Evolutionary conservation across 2,797 vertebrate genomes (phyloP), one percentile per base, ranked within the genome.

Genomic region (Nyctalus aviator): DNA sequence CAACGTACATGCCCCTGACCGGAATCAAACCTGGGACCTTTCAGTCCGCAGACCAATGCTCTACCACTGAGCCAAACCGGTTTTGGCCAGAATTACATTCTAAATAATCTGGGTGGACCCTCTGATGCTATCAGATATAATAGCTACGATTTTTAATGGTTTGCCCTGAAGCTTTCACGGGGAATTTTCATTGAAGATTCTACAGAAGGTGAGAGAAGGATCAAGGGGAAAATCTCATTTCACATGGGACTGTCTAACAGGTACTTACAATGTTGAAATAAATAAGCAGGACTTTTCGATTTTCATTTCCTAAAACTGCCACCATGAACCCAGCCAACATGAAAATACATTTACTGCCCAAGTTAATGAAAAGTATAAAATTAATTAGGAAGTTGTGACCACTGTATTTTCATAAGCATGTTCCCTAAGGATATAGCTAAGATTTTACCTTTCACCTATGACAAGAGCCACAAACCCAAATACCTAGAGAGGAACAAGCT

Each of bases 251-350:
- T 76, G 68, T 68, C 84, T 89, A 92, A 30, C n/a, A 62, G 23
- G n/a, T 88, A 87, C 37, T 90, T 88, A 88, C 13, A 78, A 77
- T 76, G 41, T 25, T 90, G 69, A 91, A 62, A 84, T 73, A 92
- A 93, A 87, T 57, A 88, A 87, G 50, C 44, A 78, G 10, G 30
- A 85, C 86, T 77, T 90, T 85, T 95, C 68, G 10, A 89, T 30
- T 32, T 75, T 89, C 21, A 30, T 66, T 84, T 92, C 35, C 72
- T 88, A 81, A 78, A 95, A 90, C 27, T 78, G 59, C 6, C 44
- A 91, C 27, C 46, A 55, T 48, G 68, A 94, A 92, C 75, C 41
- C 90, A 95, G 48, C 15, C 21, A 84, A 35, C 50, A 68, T 35
- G 53, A 57, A 95, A 88, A 89, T 50, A 93, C 8, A 6, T 57